Evolutionary conservation across 2,888 invertebrate genomes (phyloP), one percentile per base, ranked within the genome.

Genomic region (Achlya flavicornis): DNA sequence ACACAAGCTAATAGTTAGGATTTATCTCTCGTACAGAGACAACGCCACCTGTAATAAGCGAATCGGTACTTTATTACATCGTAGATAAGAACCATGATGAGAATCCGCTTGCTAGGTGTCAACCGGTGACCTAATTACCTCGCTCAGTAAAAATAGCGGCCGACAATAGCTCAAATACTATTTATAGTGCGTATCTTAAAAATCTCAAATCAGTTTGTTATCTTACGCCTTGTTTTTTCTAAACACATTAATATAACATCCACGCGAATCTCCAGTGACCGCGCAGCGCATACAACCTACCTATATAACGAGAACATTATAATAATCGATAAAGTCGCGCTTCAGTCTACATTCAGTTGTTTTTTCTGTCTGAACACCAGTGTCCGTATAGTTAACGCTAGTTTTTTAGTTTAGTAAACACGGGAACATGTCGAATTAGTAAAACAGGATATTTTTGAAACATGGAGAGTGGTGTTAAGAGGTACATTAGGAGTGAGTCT

Each of bases 131-230:
- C 93, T 85, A 93, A 78, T 90, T 92, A 82, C 88, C 88, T 88
- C 87, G 86, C 79, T 80, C 83, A 87, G 87, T 90, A 92, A 92
- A 93, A 93, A 93, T 93, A 93, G 92, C 90, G 82, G 73, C 79
- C 84, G 86, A 90, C 92, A 92, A 92, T 91, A 92, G 92, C 93
- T 93, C 92, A 85, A 90, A 84, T 85, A 88, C 92, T 93, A 93
- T 93, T 93, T 90, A 85, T 92, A 92, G 91, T 88, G 84, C 86
- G 85, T 90, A 91, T 91, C 87, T 87, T 80, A 82, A 84, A 89
- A 88, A 87, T 87, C 83, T 85, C 70, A 85, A 86, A 84, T 77
- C 83, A 87, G 81, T 84, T 79, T 82, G 77, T 83, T 84, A 89
- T 87, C 41, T 41, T 41, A 12, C 84, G 86, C 86, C 88, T 76